phyloP scores from a whole-genome alignment of 2,797 vertebrate species.

The Hippoglossus hippoglossus region DNA sequence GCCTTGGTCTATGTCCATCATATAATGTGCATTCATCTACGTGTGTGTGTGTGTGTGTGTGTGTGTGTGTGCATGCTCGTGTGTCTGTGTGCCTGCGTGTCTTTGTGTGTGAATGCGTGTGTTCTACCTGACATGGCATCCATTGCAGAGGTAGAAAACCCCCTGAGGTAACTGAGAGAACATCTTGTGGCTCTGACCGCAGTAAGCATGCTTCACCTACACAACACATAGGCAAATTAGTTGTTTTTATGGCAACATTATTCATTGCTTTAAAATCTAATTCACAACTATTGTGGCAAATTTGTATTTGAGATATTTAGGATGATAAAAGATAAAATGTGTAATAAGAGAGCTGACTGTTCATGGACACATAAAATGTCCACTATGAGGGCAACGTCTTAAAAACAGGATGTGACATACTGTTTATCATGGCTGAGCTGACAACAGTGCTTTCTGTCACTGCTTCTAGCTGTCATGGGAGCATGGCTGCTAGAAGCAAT shows the following conservation, averaged over 20 bases:
- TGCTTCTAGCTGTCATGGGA: too few species aligned
- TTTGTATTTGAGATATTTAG: too few species aligned
- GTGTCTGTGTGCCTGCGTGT: neutral
- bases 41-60: neutral
- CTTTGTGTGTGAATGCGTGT: neutral
- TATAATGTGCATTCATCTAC: too few species aligned
- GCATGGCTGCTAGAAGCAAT: too few species aligned
- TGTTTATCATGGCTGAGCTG: too few species aligned
- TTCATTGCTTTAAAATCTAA: neutral
- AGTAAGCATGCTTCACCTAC: constrained; percentile 36
- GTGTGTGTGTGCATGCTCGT: neutral
- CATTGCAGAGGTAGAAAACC: neutral
- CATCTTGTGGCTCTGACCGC: constrained; percentile 1
- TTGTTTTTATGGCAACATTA: neutral
- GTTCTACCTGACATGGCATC: constrained; percentile 21
- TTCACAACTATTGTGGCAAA: neutral
- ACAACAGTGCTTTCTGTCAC: too few species aligned
- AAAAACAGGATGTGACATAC: too few species aligned
- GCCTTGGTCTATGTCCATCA: too few species aligned
- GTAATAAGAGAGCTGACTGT: neutral
- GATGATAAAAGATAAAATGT: too few species aligned
- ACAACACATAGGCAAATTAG: neutral
- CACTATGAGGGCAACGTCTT: neutral
- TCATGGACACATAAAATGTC: neutral
- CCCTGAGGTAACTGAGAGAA: neutral